Evolutionary conservation across 2,888 invertebrate genomes (phyloP).

Genomic region (Cheilosia pagana): DNA sequence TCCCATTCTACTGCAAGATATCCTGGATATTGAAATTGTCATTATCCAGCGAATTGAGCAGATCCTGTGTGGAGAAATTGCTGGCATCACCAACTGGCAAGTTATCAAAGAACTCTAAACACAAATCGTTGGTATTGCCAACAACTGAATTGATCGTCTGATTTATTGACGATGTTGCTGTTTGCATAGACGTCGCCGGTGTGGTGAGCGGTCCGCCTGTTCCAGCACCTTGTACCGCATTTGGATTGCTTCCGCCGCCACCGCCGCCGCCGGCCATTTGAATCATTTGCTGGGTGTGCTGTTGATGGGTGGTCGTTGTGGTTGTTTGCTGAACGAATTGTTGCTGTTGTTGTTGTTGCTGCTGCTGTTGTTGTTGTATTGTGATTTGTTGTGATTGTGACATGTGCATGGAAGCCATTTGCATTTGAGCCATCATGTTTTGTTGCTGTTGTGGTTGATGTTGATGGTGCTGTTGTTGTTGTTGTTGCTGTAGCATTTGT

Average conservation of each 20-base stretch:
- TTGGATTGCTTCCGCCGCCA: conserved; percentile 58
- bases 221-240: conserved; percentile 61
- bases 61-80: conserved; percentile 91
- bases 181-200: conserved; percentile 67
- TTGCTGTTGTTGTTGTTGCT: conserved; percentile 80
- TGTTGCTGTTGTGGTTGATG: conserved; percentile 79
- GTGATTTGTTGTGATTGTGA: conserved; percentile 88
- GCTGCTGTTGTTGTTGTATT: conserved; percentile 83
- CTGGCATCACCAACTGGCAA: conserved; percentile 90
- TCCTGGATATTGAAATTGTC: conserved; percentile 89
- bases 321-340: conserved; percentile 82
- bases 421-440: conserved; percentile 82
- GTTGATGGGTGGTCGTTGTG: conserved; percentile 81
- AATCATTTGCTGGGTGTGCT: conserved; percentile 81
- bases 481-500: conserved; percentile 83
- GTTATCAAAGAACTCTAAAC: conserved; percentile 93
- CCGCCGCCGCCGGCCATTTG: conserved; percentile 78
- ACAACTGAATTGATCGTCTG: conserved; percentile 83
- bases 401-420: conserved; percentile 89
- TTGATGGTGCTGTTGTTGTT: conserved; percentile 80
- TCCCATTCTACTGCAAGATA: conserved; percentile 84
- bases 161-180: conserved; percentile 81
- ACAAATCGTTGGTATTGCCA: conserved; percentile 87
- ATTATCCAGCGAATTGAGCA: conserved; percentile 92
- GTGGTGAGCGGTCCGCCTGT: conserved; percentile 48